These are phyloP conservation scores for Ichneumoninae sp. DNA, from an alignment of 2,888 invertebrate species.

Conservation along the genomic window DNA sequence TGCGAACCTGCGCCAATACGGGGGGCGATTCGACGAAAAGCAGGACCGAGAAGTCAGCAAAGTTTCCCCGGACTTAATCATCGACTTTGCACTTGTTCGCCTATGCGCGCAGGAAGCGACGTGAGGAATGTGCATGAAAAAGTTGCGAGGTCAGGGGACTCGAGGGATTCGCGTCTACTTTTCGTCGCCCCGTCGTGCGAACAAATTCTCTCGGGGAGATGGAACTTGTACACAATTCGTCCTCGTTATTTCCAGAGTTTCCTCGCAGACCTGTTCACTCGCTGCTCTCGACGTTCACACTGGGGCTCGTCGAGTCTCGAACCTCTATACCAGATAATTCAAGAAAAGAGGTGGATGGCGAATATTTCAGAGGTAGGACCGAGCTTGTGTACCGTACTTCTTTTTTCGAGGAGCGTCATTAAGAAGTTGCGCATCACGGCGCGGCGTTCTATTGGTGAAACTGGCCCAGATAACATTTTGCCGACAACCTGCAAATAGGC, in stretches of 20 bases:
- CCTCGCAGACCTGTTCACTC: neutral
- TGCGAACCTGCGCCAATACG: neutral
- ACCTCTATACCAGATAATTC: slow-evolving; percentile 6
- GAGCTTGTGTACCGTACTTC: neutral
- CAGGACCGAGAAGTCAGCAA: neutral
- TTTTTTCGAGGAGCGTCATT: slow-evolving; percentile 43
- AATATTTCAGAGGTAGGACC: slow-evolving; percentile 1
- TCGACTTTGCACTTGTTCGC: neutral
- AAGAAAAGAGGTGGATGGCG: slow-evolving; percentile 1
- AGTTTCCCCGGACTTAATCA: neutral
- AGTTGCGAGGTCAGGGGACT: neutral
- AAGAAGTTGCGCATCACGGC: slow-evolving; percentile 29
- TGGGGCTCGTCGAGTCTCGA: slow-evolving; percentile 1
- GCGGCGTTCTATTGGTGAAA: slow-evolving; percentile 22
- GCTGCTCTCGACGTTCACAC: slow-evolving; percentile 16
- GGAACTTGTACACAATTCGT: neutral
- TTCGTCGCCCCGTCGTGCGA: neutral
- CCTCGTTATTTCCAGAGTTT: slow-evolving; percentile 46
- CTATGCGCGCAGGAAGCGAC: neutral
- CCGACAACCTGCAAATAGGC: too few species aligned
- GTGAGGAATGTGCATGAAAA: neutral
- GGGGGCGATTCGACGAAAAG: neutral
- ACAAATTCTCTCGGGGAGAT: neutral
- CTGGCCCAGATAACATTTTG: neutral
- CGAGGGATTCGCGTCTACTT: neutral